Evolutionary conservation across 1,140 invertebrate species (phyloP), one percentile per base, ranked within the genome.

Genomic region (Phthorimaea operculella): DNA sequence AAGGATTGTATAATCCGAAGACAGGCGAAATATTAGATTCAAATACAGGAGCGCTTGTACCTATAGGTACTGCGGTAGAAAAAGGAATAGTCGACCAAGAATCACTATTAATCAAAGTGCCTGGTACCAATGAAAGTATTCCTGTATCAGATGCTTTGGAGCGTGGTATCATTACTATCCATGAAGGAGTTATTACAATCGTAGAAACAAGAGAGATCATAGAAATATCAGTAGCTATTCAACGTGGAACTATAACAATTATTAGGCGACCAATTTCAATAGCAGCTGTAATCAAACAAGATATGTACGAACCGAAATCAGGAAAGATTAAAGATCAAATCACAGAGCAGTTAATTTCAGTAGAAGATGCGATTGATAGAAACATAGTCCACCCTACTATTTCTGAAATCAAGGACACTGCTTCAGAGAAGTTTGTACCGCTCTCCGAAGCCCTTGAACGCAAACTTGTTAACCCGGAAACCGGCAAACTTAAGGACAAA

Each of bases 381-480:
- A 91, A 92, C 59, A 90, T 97, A 51, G 88, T 97, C 28, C 92
- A 96, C 85, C 89, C 92, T 2, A 92, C 92, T 59, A 93, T 94
- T 60, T 93, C 92, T n/a, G 89, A 93, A 74, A 92, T 94, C 64
- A 91, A 92, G 76, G 93, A 96, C 71, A 91, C 90, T 0, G 89
- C 89, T 68, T 89, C 88, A 49, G 89, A 92, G 52, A 88, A 88
- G 54, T 91, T 90, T 66, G 76, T 93, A 1, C 88, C 90, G n/a
- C 76, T 93, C 15, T 88, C 90, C 44, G 90, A 91, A 66, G 92
- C 92, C 45, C 74, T 94, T 52, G 85, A 87, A 34, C 88, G 84
- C 36, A 90, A 90, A 58, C 66, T 97, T 15, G 85, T 98, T 9
- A 86, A 92, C 75, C 79, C 90, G 0, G 79, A 89, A 33, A 91